Percentiles rank a stretch among this genome's conserved stretches.
Conservation (phyloP, 2,113 vertebrate genomes). For the Strix aluco region DNA sequence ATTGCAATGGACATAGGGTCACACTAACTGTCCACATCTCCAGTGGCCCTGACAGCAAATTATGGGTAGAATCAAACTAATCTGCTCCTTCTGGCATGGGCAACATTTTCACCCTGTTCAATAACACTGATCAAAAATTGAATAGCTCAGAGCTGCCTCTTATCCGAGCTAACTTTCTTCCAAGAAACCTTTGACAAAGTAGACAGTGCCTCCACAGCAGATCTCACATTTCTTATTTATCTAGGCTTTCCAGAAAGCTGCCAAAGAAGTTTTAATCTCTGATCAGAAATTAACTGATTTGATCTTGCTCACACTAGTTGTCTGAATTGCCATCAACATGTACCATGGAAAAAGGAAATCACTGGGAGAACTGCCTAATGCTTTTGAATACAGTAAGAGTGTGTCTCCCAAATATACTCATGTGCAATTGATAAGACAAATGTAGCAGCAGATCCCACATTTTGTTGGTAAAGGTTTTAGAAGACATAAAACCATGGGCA, state of each 20-base stretch:
- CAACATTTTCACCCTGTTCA: not conserved
- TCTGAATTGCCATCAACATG: not conserved
- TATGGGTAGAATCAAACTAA: not conserved
- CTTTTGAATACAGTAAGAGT: not conserved
- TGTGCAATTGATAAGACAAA: not conserved
- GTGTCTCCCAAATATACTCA: not conserved
- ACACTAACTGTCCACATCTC: accelerated
- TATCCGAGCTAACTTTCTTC: not conserved
- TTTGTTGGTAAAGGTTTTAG: not conserved
- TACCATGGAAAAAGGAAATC: not conserved
- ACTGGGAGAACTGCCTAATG: not conserved
- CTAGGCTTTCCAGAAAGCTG: not conserved
- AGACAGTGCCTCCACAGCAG: not conserved
- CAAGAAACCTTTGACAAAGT: not conserved
- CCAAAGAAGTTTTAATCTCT: not conserved
- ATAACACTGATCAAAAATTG: accelerated
- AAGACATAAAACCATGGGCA: not conserved
- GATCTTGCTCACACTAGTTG: not conserved
- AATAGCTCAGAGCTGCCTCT: not conserved
- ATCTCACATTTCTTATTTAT: not conserved
- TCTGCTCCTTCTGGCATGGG: not conserved
- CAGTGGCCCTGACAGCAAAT: not conserved
- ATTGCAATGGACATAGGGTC: not conserved
- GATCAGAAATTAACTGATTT: not conserved
- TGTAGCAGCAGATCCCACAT: not conserved